A percentile compares a stretch with the other conserved stretches of the same genome.
phyloP scores from a whole-genome alignment of 2,113 vertebrate species.

The Xerus inauris region DNA sequence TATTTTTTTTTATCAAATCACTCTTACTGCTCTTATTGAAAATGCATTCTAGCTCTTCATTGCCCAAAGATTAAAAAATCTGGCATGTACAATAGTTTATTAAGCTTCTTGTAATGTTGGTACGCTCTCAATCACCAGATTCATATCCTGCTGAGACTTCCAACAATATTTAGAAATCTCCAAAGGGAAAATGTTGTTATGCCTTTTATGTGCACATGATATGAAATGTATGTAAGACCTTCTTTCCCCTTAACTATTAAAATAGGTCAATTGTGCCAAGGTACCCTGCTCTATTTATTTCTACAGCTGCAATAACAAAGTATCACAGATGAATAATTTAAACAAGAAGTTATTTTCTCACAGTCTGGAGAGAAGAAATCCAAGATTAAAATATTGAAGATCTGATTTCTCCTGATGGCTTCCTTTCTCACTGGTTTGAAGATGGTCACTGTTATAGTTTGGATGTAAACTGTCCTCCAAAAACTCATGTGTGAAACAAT shows the following conservation, averaged over 20 bases:
- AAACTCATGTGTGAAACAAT: too few species aligned
- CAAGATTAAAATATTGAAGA: too few species aligned
- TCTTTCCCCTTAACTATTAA: neutral
- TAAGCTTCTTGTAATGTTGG: neutral
- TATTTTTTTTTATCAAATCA: neutral
- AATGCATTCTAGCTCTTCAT: neutral
- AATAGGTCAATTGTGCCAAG: neutral
- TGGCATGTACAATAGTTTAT: neutral
- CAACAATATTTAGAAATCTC: neutral
- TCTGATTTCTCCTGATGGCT: too few species aligned
- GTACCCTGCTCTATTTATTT: rapidly evolving
- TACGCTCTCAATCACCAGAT: neutral
- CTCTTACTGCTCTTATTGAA: neutral
- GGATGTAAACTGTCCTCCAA: too few species aligned
- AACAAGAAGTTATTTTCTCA: too few species aligned
- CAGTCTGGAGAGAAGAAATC: too few species aligned
- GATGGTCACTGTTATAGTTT: too few species aligned
- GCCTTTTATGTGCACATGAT: neutral
- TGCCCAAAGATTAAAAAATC: neutral
- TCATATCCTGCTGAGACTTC: neutral
- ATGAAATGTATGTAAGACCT: neutral
- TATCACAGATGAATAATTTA: too few species aligned
- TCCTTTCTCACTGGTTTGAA: neutral
- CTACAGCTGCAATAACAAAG: too few species aligned
- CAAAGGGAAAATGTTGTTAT: neutral